These are phyloP conservation scores for Hypselothyrea guttata DNA, from an alignment of 2,888 invertebrate genomes.

Conservation along the genomic window DNA sequence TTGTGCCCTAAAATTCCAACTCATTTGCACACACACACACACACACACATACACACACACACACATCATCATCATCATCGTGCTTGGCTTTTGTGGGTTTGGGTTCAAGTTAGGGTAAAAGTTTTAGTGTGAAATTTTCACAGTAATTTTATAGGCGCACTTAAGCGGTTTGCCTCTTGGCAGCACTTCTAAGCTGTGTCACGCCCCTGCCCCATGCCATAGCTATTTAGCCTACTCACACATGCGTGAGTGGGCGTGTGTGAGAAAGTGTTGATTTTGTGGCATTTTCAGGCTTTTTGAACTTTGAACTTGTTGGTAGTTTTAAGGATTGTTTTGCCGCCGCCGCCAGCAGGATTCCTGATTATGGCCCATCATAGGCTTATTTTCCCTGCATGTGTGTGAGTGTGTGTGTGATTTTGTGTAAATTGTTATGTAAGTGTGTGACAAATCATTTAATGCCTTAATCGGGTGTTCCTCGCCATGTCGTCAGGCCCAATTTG, in stretches of 20 bases:
- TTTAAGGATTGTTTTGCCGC: slow-evolving; percentile 42
- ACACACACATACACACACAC: slow-evolving; percentile 16
- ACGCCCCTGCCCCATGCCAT: background rate
- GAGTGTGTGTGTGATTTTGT: slow-evolving; percentile 21
- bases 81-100: slow-evolving; percentile 47
- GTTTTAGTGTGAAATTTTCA: slow-evolving; percentile 76
- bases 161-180: slow-evolving; percentile 76
- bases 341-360: slow-evolving; percentile 33
- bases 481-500: slow-evolving; percentile 27
- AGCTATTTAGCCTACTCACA: slow-evolving; percentile 4
- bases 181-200: slow-evolving; percentile 62
- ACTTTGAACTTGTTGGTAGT: slow-evolving; percentile 67
- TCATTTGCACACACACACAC: slow-evolving; percentile 60
- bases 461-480: slow-evolving; percentile 36
- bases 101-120: slow-evolving; percentile 53
- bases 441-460: slow-evolving; percentile 67
- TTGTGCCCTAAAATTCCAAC: slow-evolving; percentile 74
- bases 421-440: slow-evolving; percentile 26
- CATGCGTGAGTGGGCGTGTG: slow-evolving; percentile 10
- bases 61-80: slow-evolving; percentile 47
- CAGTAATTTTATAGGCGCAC: slow-evolving; percentile 76
- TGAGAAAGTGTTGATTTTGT: slow-evolving; percentile 65
- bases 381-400: slow-evolving; percentile 19
- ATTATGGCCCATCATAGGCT: slow-evolving; percentile 56
- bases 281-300: slow-evolving; percentile 74